Percentiles rank a stretch among this genome's conserved stretches.
Conservation (phyloP, 2,888 invertebrate genomes). For the Mythimna ferrago region DNA sequence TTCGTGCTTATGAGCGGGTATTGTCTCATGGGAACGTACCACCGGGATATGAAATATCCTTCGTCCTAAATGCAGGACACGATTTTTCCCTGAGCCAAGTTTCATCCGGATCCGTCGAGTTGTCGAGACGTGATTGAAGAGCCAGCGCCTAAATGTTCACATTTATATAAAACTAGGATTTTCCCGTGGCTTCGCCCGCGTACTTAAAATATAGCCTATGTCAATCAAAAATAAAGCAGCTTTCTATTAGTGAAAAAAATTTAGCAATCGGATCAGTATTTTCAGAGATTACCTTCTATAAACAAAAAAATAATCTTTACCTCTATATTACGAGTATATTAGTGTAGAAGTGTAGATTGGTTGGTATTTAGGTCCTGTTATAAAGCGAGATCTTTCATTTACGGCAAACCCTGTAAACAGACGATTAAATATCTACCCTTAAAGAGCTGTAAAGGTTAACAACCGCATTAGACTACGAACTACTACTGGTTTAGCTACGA, state of each 20-base stretch:
- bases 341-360: background rate
- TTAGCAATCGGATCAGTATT: too few relatives aligned
- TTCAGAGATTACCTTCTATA: too few relatives aligned
- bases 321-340: too few relatives aligned
- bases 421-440: conserved; percentile 9
- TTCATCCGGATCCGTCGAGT: background rate
- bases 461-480: background rate
- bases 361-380: background rate
- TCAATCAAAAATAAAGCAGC: too few relatives aligned
- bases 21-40: background rate
- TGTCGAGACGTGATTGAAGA: background rate
- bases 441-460: conserved; percentile 24
- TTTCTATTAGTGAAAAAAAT: too few relatives aligned
- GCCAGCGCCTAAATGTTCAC: background rate
- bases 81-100: background rate
- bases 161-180: background rate
- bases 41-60: background rate
- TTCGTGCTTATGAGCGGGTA: background rate
- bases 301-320: too few relatives aligned
- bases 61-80: background rate
- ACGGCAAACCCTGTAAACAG: conserved; percentile 6
- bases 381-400: conserved; percentile 8
- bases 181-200: too few relatives aligned
- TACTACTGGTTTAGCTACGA: background rate
- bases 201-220: too few relatives aligned